Conservation (phyloP, 2,797 vertebrate genomes). For the Pagetopsis macropterus region DNA sequence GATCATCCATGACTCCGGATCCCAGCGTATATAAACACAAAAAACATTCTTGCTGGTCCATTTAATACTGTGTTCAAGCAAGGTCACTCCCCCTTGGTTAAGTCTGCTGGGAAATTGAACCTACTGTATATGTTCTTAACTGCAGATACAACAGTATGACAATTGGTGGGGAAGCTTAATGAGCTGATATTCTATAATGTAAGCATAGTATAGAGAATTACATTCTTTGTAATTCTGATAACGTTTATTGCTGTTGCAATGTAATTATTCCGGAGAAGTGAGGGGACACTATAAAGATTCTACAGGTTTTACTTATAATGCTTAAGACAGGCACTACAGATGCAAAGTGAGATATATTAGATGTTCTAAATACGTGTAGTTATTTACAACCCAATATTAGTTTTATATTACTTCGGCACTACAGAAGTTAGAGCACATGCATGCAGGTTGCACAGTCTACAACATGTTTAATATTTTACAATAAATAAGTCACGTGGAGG, state of each 20-base stretch:
- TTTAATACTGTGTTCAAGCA: constrained; percentile 86
- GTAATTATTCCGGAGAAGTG: not conserved
- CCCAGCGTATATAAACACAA: constrained; percentile 24
- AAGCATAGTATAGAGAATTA: constrained; percentile 1
- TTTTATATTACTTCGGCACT: not conserved
- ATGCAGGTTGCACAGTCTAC: constrained; percentile 3
- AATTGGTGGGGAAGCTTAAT: constrained; percentile 58
- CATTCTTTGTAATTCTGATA: constrained; percentile 3
- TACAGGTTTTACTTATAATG: no score
- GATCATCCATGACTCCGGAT: no score
- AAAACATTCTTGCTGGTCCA: constrained; percentile 84
- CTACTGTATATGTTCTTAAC: constrained; percentile 64
- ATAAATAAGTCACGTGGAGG: no score
- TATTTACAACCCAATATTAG: not conserved
- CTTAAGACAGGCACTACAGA: not conserved
- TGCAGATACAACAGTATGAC: constrained; percentile 67
- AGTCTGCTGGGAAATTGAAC: constrained; percentile 83
- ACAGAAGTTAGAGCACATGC: not conserved
- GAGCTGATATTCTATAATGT: constrained; percentile 28
- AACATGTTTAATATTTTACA: not conserved
- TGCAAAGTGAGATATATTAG: not conserved
- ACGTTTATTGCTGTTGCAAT: not conserved
- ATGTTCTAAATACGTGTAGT: no score
- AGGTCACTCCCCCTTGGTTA: constrained; percentile 86
- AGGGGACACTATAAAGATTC: not conserved